Evolutionary conservation across 1,140 invertebrate genomes (phyloP).

Genomic region (Eupeodes corollae): DNA sequence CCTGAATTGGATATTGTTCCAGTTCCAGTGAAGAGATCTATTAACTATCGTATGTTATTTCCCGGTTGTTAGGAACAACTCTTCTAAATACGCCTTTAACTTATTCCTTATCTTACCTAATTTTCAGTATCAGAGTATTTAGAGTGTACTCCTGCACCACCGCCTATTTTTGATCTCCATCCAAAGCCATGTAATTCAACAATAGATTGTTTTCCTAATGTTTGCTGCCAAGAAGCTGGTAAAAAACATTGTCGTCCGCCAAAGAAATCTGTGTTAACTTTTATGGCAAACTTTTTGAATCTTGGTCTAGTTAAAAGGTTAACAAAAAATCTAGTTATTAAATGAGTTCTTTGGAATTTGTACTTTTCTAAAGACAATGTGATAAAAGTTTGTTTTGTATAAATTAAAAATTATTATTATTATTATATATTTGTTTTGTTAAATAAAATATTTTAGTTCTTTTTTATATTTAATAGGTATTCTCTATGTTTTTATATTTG

Average conservation of each 20-base stretch:
- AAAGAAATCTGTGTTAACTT: conserved; percentile 49
- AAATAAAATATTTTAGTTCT: too few species aligned
- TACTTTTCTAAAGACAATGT: too few species aligned
- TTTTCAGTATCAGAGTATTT: conserved; percentile 50
- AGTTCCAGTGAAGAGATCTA: conserved; percentile 38
- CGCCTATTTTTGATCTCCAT: conserved; percentile 49
- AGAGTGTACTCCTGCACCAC: conserved; percentile 57
- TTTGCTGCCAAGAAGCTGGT: conserved; percentile 60
- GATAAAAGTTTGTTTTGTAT: too few species aligned
- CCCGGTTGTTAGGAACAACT: neutral
- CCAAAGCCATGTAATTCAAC: conserved; percentile 52
- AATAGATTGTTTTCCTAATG: conserved; percentile 60
- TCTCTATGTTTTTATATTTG: too few species aligned
- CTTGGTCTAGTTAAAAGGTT: conserved; percentile 32
- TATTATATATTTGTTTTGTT: too few species aligned
- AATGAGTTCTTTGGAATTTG: conserved; percentile 10
- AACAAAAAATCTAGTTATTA: conserved; percentile 35
- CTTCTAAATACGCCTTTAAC: neutral
- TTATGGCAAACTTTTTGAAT: conserved; percentile 46
- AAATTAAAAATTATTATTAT: too few species aligned
- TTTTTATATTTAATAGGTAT: too few species aligned
- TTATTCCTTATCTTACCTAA: conserved; percentile 34
- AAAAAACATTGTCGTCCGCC: conserved; percentile 56
- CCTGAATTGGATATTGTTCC: conserved; percentile 49
- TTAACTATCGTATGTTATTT: conserved; percentile 39